Conservation (phyloP, 2,888 invertebrate species). For the Tupiocoris notatus region DNA sequence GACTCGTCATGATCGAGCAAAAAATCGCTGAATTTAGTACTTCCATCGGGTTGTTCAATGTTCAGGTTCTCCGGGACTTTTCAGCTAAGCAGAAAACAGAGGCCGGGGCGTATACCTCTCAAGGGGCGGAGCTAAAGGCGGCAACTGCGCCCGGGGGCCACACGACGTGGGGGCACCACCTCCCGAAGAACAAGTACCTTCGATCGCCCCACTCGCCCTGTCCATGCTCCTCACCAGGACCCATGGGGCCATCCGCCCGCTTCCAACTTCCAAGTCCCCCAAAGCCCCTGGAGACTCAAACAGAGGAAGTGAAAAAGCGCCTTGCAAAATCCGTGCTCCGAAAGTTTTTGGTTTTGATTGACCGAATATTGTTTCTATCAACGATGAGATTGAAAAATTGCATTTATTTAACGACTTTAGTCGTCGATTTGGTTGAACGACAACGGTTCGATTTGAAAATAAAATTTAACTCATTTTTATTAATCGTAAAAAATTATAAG, state of each 20-base stretch:
- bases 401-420: too few species aligned
- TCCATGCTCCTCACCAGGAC: neutral
- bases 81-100: neutral
- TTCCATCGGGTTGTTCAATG: neutral
- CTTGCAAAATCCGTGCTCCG: neutral
- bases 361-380: too few species aligned
- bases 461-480: too few species aligned
- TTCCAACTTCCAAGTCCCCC: conserved; percentile 22
- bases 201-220: neutral
- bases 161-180: neutral
- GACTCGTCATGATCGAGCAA: too few species aligned
- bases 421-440: too few species aligned
- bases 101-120: neutral
- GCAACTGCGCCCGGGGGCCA: conserved; percentile 18
- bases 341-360: too few species aligned
- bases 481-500: too few species aligned
- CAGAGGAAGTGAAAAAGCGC: neutral
- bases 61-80: neutral
- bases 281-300: neutral
- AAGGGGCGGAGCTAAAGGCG: conserved; percentile 9
- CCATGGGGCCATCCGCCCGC: neutral
- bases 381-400: too few species aligned
- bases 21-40: neutral
- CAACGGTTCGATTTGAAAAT: too few species aligned
- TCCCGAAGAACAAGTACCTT: conserved; percentile 4